Conservation (phyloP, 53 echinoderm and acorn worm species). For the Echinarachnius parma region DNA sequence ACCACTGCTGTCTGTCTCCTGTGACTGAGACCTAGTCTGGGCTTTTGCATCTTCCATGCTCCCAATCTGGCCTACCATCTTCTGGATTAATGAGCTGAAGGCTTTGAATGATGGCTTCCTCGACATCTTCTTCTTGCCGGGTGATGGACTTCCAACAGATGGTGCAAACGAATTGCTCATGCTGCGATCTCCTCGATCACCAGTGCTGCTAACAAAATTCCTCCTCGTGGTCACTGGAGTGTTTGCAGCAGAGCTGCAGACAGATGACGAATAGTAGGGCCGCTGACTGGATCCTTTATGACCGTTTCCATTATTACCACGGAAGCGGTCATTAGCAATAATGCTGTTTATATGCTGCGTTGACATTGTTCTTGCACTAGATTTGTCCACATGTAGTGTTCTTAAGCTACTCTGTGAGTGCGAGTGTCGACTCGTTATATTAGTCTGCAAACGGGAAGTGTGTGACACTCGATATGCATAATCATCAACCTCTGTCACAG, state of each 20-base stretch:
- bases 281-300: conserved; percentile 18
- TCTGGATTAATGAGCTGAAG: conserved; percentile 79
- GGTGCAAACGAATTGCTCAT: conserved; percentile 21
- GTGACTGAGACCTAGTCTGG: background rate
- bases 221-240: background rate
- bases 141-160: conserved; percentile 39
- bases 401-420: background rate
- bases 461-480: conserved; percentile 21
- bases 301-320: conserved; percentile 20
- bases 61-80: conserved; percentile 81
- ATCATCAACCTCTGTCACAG: conserved; percentile 2
- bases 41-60: conserved; percentile 76
- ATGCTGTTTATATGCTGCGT: background rate
- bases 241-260: conserved; percentile 3
- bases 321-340: conserved; percentile 18
- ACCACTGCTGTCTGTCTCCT: background rate
- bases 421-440: background rate
- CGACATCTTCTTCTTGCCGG: conserved; percentile 64
- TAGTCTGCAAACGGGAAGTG: no score
- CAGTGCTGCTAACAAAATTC: no score
- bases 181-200: conserved; percentile 12
- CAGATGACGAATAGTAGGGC: background rate
- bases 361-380: conserved; percentile 16
- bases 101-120: conserved; percentile 79
- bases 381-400: conserved; percentile 3